Percentiles rank a stretch among this genome's conserved stretches.
These are phyloP conservation scores for Dendrocopos noguchii DNA, from an alignment of 2,113 vertebrate genomes.

Conservation along the genomic window DNA sequence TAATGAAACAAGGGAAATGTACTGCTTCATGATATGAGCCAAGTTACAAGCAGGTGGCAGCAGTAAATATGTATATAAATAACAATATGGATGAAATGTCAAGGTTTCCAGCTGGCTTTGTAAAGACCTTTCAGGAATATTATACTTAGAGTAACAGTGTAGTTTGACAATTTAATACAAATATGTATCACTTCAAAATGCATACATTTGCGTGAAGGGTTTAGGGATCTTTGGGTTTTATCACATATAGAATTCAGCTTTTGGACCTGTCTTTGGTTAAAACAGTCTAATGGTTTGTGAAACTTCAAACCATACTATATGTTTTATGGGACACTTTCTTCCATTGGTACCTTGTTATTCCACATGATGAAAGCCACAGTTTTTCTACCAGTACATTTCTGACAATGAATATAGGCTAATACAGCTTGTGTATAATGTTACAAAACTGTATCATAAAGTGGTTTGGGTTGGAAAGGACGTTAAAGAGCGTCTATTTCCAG, in stretches of 20 bases:
- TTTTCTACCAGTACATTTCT: background rate
- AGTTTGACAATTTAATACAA: conserved; percentile 44
- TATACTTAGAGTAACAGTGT: conserved; percentile 53
- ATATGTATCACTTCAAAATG: conserved; percentile 23
- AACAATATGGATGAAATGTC: conserved; percentile 76
- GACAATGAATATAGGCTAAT: background rate
- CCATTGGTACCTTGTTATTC: background rate
- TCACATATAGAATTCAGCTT: background rate
- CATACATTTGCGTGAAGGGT: background rate
- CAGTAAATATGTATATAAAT: conserved; percentile 79
- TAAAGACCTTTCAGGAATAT: conserved; percentile 66
- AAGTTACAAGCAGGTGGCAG: conserved; percentile 77
- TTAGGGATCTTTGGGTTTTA: background rate
- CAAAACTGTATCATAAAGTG: background rate
- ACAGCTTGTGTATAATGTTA: background rate
- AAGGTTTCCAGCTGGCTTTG: conserved; percentile 73
- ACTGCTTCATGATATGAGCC: conserved; percentile 58
- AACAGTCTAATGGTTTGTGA: background rate
- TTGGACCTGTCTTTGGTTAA: background rate
- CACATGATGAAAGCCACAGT: background rate
- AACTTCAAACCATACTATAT: background rate
- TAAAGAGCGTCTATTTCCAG: background rate
- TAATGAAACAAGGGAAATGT: conserved; percentile 70
- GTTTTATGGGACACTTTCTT: background rate
- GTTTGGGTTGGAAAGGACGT: background rate